Percentiles rank a stretch among this genome's conserved stretches.
phyloP scores from a whole-genome alignment of 1,140 invertebrate genomes.

The Triops cancriformis region DNA sequence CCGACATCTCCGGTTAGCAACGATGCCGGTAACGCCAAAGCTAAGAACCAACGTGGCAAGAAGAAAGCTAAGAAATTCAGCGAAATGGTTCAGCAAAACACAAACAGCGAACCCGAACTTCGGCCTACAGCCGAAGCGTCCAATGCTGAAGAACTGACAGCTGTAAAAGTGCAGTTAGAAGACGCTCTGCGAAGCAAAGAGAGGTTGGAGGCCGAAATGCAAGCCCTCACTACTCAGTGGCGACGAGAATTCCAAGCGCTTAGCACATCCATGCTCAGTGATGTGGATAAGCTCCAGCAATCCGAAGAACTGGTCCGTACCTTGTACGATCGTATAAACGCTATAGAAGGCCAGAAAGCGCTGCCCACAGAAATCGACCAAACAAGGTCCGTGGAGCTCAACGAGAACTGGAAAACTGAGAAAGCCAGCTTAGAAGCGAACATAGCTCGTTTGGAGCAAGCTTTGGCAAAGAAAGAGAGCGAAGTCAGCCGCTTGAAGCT shows the following conservation, averaged over 20 bases:
- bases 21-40: not conserved
- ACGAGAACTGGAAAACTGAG: not conserved
- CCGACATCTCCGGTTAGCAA: not conserved
- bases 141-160: not conserved
- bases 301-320: not conserved
- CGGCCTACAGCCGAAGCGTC: not conserved
- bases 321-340: not conserved
- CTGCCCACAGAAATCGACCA: not conserved
- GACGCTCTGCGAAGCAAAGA: not conserved
- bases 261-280: not conserved
- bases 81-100: not conserved
- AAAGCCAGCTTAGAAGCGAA: not conserved
- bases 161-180: not conserved
- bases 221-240: not conserved
- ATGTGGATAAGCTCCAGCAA: not conserved
- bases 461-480: not conserved
- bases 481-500: not conserved
- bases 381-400: too few species aligned
- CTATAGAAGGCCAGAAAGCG: not conserved
- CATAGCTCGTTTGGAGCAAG: not conserved
- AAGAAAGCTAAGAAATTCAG: slow-evolving; percentile 7
- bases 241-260: not conserved
- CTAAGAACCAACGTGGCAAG: not conserved
- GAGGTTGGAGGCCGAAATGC: not conserved
- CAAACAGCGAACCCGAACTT: not conserved